phyloP scores from a whole-genome alignment of 2,888 invertebrate species.

The Osedax fenrisi region DNA sequence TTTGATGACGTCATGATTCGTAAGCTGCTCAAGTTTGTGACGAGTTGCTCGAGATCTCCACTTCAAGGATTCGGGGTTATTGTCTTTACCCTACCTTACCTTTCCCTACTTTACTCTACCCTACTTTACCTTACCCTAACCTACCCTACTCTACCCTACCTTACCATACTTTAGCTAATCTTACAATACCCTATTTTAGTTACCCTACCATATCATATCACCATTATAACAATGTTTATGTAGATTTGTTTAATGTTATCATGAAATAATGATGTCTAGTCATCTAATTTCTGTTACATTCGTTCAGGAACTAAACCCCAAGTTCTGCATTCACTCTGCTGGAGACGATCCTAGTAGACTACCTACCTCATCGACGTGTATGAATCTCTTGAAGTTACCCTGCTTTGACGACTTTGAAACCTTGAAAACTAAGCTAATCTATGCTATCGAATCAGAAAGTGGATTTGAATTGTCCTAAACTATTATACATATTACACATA shows the following conservation, averaged over 20 bases:
- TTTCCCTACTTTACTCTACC: no score
- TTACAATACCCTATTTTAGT: no score
- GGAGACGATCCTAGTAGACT: slow-evolving; percentile 68
- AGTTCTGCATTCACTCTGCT: slow-evolving; percentile 86
- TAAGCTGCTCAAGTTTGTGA: slow-evolving; percentile 86
- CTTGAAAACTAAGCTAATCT: slow-evolving; percentile 70
- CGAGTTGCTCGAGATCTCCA: slow-evolving; percentile 90
- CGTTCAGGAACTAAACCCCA: slow-evolving; percentile 75
- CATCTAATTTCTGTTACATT: background rate
- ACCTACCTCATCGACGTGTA: slow-evolving; percentile 92
- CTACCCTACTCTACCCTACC: no score
- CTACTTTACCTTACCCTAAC: no score
- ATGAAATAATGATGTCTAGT: no score
- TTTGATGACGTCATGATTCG: slow-evolving; percentile 67
- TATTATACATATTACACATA: no score
- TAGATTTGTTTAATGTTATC: background rate
- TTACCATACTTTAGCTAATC: no score
- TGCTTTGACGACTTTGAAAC: slow-evolving; percentile 68
- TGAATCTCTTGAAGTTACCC: slow-evolving; percentile 90
- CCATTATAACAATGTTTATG: no score
- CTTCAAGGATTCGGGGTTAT: slow-evolving; percentile 91
- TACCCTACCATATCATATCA: no score
- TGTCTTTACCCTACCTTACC: no score
- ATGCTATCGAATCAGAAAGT: slow-evolving; percentile 84
- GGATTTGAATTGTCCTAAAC: slow-evolving; percentile 74